Base-by-base conservation (phyloP, 2,113 vertebrate genomes). In the Suncus etruscus region DNA sequence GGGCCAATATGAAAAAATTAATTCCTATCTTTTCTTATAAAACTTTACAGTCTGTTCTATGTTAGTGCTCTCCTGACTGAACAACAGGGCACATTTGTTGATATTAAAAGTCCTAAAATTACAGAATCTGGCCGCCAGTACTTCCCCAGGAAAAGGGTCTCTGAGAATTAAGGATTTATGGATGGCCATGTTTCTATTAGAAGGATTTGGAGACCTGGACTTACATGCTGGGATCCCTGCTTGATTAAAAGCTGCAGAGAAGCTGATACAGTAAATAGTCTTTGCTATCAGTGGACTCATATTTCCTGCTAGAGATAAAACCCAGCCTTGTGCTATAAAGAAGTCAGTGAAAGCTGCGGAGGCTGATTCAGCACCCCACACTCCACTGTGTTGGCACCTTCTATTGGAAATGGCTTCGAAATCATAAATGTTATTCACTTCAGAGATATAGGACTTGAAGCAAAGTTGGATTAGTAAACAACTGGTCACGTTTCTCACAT, bases 191-290 rank as follows among this genome's bases (percentile, higher is more conserved):
- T 93, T 93, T 95, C 94, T 0, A 1, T n/a, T 85, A 81, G 82
- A 86, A 54, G 18, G 73, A 29, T 90, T 92, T 82, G 89, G 87
- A 96, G 93, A 92, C 87, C 84, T 73, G 66, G 79, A 78, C 86
- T 91, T 92, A 32, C 91, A 76, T 87, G 65, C 92, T 92, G 83
- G 92, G 63, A 93, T 95, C 74, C 86, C 12, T 10, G 72, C 86
- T 96, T 96, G 96, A 96, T 97, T 95, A 96, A 96, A 93, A 82
- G 89, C 90, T 95, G 87, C 48, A n/a, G 51, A 93, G 92, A 94
- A 94, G 87, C 91, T 80, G 91, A 95, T 93, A 89, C 39, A 95
- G 95, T 97, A 95, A 97, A 96, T 94, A 95, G 93, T 89, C 83
- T 94, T 91, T 87, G 94, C 93, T 95, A 95, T 94, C 89, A 0